Evolutionary conservation across 2,797 vertebrate genomes (phyloP), one percentile per base, ranked within the genome.

Genomic region (Trematomus bernacchii): DNA sequence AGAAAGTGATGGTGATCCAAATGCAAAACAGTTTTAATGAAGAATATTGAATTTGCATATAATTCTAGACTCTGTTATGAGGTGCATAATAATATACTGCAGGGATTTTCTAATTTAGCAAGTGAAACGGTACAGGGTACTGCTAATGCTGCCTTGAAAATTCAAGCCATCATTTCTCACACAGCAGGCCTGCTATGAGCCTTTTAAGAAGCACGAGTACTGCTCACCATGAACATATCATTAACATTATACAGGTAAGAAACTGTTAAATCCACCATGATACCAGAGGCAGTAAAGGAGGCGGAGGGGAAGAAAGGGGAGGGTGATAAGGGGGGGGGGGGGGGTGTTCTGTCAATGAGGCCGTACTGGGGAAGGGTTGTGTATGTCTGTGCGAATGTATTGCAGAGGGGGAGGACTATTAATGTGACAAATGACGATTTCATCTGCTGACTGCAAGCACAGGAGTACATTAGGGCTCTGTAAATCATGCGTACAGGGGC

Each of bases 391-490:
- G 70, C 30, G 72, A 58, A 80, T 66, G 77, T 81, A 76, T 64
- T 50, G 73, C 59, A 73, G 72, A 81, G 76, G 53, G 65, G 67
- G 80, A 83, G 75, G 77, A 84, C 82, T 79, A 87, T 91, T 87
- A 91, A 91, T 86, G 87, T 92, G 90, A 92, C 86, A 87, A 92
- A 94, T 92, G 80, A 89, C 53, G 1, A 87, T 87, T 89, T 82
- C 75, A 92, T 93, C 81, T 80, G 80, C 88, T 75, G 85, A 89
- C 85, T 88, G 76, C 84, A 76, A 81, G 87, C 83, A 66, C 78
- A 82, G 76, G 76, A 89, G 88, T 91, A 78, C 79, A 92, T 93
- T 89, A 90, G 81, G 55, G 50, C 73, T 62, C 61, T 65, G 86
- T 89, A 87, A 91, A 86, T 90, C 82, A 89, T 6, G 21, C 77